These are phyloP conservation scores for Rhyacophila evoluta DNA, from an alignment of 2,888 invertebrate genomes.

Conservation along the genomic window DNA sequence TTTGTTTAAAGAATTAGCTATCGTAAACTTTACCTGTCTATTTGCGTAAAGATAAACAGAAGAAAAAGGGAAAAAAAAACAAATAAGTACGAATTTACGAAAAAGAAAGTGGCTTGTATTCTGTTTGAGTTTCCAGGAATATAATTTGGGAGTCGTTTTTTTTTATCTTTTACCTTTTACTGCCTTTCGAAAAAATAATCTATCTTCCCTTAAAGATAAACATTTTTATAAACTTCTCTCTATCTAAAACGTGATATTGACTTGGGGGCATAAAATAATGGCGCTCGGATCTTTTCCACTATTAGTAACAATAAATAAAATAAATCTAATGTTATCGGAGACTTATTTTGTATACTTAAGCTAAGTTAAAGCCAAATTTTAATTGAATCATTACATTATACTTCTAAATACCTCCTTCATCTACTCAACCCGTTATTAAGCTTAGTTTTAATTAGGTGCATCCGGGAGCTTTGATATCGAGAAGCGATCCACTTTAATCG, in stretches of 20 bases:
- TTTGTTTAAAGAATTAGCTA: constrained; percentile 3
- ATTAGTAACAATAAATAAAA: no score
- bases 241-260: neutral
- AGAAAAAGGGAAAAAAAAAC: neutral
- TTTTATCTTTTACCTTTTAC: neutral
- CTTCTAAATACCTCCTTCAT: no score
- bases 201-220: neutral
- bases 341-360: no score
- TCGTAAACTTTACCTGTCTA: neutral
- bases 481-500: no score
- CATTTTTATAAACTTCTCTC: neutral
- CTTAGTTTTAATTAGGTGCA: no score
- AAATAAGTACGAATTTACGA: neutral
- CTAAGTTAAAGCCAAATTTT: no score
- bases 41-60: neutral
- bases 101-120: neutral
- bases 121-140: neutral
- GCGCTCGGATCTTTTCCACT: neutral
- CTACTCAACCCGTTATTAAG: no score
- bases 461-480: no score
- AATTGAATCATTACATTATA: no score
- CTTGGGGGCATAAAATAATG: neutral
- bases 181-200: neutral
- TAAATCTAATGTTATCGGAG: no score
- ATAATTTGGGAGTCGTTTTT: neutral